A percentile compares a stretch with the other conserved stretches of the same genome.
These are phyloP conservation scores for Willowsia nigromaculata DNA, from an alignment of 2,888 invertebrate species.

Conservation along the genomic window DNA sequence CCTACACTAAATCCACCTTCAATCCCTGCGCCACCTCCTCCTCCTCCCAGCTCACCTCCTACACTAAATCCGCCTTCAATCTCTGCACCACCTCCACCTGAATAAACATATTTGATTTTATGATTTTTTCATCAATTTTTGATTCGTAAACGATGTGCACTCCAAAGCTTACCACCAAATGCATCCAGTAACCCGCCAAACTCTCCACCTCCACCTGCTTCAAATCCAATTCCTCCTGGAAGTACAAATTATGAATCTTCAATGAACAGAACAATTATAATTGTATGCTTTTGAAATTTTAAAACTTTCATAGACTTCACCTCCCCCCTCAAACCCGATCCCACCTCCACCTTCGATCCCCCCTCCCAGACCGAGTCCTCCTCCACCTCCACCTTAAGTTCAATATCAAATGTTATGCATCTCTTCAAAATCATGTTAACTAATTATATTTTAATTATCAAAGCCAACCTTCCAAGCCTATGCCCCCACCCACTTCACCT, in stretches of 20 bases:
- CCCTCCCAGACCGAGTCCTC: not conserved
- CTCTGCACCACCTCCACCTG: not conserved
- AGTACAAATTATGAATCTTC: no score
- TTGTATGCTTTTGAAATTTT: no score
- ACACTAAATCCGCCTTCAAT: not conserved
- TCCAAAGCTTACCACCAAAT: not conserved
- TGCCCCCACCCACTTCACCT: not conserved
- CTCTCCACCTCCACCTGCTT: not conserved
- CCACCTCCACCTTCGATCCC: not conserved
- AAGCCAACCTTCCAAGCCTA: no score
- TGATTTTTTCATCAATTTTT: no score
- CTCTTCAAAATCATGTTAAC: no score
- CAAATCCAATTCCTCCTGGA: not conserved
- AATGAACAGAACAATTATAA: no score
- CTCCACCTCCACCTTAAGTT: not conserved
- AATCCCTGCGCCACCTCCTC: not conserved
- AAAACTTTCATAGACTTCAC: no score
- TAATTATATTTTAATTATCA: no score
- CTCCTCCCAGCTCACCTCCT: not conserved
- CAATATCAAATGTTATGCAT: no score
- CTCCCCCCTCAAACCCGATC: not conserved
- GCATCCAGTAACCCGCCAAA: not conserved
- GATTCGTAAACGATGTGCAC: no score
- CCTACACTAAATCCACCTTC: not conserved
- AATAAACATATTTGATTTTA: no score